These are phyloP conservation scores for Zaprionus obscuricornis DNA, from an alignment of 2,888 invertebrate species.

Conservation along the genomic window DNA sequence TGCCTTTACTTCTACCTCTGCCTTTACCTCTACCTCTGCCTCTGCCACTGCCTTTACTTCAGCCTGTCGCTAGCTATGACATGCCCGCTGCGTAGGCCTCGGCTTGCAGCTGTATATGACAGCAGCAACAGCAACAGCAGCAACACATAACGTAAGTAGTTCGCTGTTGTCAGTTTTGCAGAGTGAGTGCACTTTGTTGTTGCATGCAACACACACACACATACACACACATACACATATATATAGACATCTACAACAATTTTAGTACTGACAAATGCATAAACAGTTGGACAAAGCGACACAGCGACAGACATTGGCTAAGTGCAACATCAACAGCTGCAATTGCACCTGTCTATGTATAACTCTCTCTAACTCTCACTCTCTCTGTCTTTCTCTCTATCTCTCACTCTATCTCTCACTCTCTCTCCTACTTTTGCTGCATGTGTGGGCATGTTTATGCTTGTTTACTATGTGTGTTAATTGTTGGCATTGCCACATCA, in stretches of 20 bases:
- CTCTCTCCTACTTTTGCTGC: too few species aligned
- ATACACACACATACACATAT: constrained; percentile 1
- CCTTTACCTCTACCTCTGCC: too few species aligned
- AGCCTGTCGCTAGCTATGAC: too few species aligned
- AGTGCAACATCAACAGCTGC: constrained; percentile 38
- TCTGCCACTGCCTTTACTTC: too few species aligned
- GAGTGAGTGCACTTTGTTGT: constrained; percentile 68
- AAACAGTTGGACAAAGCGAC: constrained; percentile 46
- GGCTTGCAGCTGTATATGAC: too few species aligned
- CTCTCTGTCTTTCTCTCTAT: too few species aligned
- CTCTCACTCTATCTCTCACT: too few species aligned
- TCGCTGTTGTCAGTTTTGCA: constrained; percentile 75
- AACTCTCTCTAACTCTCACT: too few species aligned
- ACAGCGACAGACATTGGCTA: too few species aligned
- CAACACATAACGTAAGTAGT: constrained; percentile 72
- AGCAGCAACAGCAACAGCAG: constrained; percentile 71
- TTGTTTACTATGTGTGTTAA: constrained; percentile 47
- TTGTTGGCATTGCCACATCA: constrained; percentile 60
- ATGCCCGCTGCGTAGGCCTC: constrained; percentile 27
- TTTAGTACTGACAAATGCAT: constrained; percentile 57
- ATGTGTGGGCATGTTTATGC: constrained; percentile 3
- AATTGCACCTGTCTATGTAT: background rate
- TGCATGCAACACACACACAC: constrained; percentile 11
- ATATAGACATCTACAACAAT: constrained; percentile 30
- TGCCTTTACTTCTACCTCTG: too few species aligned